Evolutionary conservation across 2,888 invertebrate genomes (phyloP).

Genomic region (Machimus atricapillus): DNA sequence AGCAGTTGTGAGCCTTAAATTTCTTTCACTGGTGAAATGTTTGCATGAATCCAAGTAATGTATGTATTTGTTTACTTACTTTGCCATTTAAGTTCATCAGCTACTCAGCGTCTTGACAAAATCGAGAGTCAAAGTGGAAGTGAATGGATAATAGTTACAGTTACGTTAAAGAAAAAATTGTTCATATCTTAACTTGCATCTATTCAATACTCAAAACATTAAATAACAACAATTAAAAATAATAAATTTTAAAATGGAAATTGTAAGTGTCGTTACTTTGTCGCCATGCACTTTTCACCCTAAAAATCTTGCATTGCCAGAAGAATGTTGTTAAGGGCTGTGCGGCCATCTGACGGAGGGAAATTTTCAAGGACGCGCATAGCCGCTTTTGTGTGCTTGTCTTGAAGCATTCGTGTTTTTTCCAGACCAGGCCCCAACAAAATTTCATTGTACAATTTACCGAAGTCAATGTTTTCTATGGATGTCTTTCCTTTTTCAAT

Average conservation of each 20-base stretch:
- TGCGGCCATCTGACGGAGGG: slow-evolving; percentile 81
- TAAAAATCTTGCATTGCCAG: slow-evolving; percentile 78
- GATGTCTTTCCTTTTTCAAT: slow-evolving; percentile 61
- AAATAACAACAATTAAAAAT: background rate
- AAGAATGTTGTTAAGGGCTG: slow-evolving; percentile 85
- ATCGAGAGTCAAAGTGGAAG: no score
- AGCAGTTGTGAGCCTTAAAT: no score
- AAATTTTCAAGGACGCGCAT: slow-evolving; percentile 77
- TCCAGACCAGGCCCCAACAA: slow-evolving; percentile 75
- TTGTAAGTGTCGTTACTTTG: background rate
- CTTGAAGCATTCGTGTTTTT: slow-evolving; percentile 76
- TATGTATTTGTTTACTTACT: no score
- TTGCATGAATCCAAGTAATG: no score
- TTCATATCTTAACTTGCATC: background rate
- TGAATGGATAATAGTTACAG: background rate
- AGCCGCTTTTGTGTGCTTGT: slow-evolving; percentile 78
- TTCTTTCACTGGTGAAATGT: no score
- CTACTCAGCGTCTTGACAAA: no score
- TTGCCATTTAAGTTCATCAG: no score
- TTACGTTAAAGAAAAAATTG: background rate
- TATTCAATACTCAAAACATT: background rate
- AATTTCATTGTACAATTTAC: slow-evolving; percentile 67
- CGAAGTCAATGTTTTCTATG: slow-evolving; percentile 60
- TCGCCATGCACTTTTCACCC: background rate
- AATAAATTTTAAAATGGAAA: background rate